A percentile compares a stretch with the other conserved stretches of the same genome.
phyloP scores from a whole-genome alignment of 2,113 vertebrate genomes.

The Vulpes lagopus region DNA sequence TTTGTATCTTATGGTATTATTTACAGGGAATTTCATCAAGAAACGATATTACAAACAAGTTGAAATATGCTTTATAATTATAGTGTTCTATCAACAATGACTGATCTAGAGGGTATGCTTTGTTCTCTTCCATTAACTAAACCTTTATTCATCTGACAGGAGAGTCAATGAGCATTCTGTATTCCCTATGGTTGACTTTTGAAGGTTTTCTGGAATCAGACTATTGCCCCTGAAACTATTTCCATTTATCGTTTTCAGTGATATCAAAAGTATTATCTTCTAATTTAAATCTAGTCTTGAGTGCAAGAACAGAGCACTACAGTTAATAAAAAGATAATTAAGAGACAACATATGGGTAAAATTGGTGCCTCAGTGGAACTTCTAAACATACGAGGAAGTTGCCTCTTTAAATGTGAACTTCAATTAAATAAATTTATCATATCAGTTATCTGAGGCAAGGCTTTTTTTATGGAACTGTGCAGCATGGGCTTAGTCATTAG shows the following conservation, averaged over 20 bases:
- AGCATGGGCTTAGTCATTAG: neutral
- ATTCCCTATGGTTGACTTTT: neutral
- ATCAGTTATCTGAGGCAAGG: constrained; percentile 17
- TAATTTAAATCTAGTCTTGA: constrained; percentile 8
- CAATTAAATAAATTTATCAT: constrained; percentile 55
- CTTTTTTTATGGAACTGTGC: neutral
- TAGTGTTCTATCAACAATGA: neutral
- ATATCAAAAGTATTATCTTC: constrained; percentile 8
- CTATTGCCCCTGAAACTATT: neutral
- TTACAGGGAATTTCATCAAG: neutral
- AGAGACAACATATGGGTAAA: neutral
- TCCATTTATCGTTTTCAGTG: neutral
- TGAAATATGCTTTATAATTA: neutral
- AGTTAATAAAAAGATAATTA: constrained; percentile 51
- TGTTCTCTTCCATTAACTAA: neutral
- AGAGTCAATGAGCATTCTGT: neutral
- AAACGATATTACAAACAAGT: neutral
- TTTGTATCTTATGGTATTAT: neutral
- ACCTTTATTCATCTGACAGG: neutral
- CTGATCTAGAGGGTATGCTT: neutral
- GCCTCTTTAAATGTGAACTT: constrained; percentile 20
- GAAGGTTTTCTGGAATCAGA: neutral
- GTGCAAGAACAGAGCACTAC: neutral
- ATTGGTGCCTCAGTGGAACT: neutral
- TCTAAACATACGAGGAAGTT: neutral